phyloP scores from a whole-genome alignment of 2,797 vertebrate genomes.

The Melanotaenia pygmaea region DNA sequence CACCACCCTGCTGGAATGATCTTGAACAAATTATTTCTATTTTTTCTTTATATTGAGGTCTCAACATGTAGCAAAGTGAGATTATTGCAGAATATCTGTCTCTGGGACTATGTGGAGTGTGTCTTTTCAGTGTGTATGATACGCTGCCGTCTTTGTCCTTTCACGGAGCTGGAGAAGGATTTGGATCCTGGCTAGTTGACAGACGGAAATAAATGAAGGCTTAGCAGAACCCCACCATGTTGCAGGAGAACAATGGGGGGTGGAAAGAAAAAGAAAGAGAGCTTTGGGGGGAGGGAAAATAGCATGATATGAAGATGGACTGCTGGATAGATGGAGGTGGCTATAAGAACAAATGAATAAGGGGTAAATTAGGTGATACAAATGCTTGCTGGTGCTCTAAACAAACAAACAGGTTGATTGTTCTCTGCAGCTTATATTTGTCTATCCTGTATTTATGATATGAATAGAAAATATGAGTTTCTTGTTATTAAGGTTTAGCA shows the following conservation, averaged over 20 bases:
- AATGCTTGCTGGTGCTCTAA: conserved; percentile 1
- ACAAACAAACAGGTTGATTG: background rate
- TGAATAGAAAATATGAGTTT: background rate
- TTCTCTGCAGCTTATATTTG: background rate
- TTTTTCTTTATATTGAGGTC: background rate
- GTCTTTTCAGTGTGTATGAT: conserved; percentile 12
- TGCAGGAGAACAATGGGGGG: conserved; percentile 19
- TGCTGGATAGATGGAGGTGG: conserved; percentile 13
- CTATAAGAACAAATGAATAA: conserved; percentile 8
- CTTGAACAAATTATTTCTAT: background rate
- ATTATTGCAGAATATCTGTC: background rate
- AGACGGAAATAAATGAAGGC: conserved; percentile 62
- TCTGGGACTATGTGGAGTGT: conserved; percentile 10
- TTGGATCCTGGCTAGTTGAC: conserved; percentile 51
- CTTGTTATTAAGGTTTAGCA: background rate
- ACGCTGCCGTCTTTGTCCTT: conserved; percentile 61
- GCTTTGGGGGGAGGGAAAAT: conserved; percentile 22
- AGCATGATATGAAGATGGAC: conserved; percentile 36
- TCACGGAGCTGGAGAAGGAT: conserved; percentile 54
- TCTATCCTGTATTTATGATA: background rate
- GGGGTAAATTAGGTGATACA: conserved; percentile 10
- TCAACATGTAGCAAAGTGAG: conserved; percentile 3
- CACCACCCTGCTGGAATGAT: background rate
- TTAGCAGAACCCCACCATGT: conserved; percentile 21
- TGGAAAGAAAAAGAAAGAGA: conserved; percentile 4